A percentile compares a stretch with the other conserved stretches of the same genome.
Conservation (phyloP, 2,888 invertebrate species). For the Drosophila villosipedis region DNA sequence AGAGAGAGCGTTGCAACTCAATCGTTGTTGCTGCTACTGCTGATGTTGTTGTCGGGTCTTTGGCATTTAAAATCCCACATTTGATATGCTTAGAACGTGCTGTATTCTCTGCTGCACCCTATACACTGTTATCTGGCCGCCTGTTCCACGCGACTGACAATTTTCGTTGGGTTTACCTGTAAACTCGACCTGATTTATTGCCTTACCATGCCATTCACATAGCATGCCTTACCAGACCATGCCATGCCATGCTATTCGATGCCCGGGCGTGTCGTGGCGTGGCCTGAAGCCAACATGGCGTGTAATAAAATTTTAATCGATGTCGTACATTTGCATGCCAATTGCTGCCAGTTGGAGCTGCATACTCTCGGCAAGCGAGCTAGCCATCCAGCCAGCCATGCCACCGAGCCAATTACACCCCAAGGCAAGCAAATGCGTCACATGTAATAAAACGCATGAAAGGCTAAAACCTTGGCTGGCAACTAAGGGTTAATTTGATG, state of each 20-base stretch:
- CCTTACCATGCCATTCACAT: constrained; percentile 47
- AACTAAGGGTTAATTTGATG: constrained; percentile 62
- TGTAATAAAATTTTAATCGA: constrained; percentile 82
- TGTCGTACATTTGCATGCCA: constrained; percentile 82
- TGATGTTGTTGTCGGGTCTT: constrained; percentile 55
- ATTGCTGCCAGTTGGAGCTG: constrained; percentile 52
- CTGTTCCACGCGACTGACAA: constrained; percentile 68
- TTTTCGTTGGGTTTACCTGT: constrained; percentile 80
- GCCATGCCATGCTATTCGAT: constrained; percentile 10
- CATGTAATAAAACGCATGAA: constrained; percentile 75
- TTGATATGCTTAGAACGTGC: constrained; percentile 75
- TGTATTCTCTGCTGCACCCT: not conserved
- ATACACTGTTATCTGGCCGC: constrained; percentile 38
- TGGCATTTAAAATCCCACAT: constrained; percentile 81
- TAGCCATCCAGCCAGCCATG: constrained; percentile 26
- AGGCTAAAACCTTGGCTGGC: constrained; percentile 46
- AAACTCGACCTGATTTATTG: constrained; percentile 78
- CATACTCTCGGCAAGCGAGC: not conserved
- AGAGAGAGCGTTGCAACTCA: constrained; percentile 20
- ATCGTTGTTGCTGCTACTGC: constrained; percentile 30
- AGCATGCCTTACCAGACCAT: constrained; percentile 2
- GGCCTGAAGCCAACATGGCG: constrained; percentile 69
- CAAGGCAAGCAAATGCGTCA: constrained; percentile 74
- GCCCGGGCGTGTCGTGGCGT: constrained; percentile 50
- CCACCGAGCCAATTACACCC: constrained; percentile 50